Base-by-base conservation (phyloP, 2,113 vertebrate species). In the Eurystomus gularis region DNA sequence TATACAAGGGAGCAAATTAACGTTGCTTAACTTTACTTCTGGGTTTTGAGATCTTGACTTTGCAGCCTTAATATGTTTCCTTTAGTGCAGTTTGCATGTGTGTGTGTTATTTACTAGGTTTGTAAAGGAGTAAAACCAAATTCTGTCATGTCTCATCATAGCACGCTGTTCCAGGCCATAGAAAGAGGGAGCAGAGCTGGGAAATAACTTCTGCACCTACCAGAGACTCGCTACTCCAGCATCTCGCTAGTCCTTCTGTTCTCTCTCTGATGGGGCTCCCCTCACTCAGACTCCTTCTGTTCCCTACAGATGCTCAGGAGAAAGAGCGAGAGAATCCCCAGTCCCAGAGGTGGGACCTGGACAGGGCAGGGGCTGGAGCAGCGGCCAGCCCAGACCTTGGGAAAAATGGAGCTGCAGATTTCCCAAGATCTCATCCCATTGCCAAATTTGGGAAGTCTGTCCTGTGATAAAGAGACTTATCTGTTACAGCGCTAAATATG, bases 1-100 rank as follows among this genome's bases (percentile, higher is more conserved):
- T 91, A 82, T 76, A 82, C 87, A 79, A 79, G 75, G 79, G 87
- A 66, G 84, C 86, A 96, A 94, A 94, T 96, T 85, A 91, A 76
- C 3, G 44, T 76, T 93, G 87, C 88, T 46, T 70, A 87, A 80
- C 89, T 90, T 90, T 76, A 61, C 71, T 84, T 71, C 54, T 13
- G 23, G 65, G 71, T 75, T 60, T 52, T 75, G 11, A 90, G 88
- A 58, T 83, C 83, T 48, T 42, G 35, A 46, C 72, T 94, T 86
- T 48, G 61, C 93, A 88, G 86, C 35, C 23, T 28, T 35, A 10
- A 33, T 62, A 7, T 9, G 48, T 62, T 93, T 76, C 40, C 54
- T 77, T 80, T 18, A 31, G 39, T 7, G 68, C 8, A 61, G 70
- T 29, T 39, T 37, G 26, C n/a, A n/a, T 8, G 13, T 25, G 29